Evolutionary conservation across 64 coral and sea anemone species (phyloP).

Genomic region (Stichodactyla helianthus): DNA sequence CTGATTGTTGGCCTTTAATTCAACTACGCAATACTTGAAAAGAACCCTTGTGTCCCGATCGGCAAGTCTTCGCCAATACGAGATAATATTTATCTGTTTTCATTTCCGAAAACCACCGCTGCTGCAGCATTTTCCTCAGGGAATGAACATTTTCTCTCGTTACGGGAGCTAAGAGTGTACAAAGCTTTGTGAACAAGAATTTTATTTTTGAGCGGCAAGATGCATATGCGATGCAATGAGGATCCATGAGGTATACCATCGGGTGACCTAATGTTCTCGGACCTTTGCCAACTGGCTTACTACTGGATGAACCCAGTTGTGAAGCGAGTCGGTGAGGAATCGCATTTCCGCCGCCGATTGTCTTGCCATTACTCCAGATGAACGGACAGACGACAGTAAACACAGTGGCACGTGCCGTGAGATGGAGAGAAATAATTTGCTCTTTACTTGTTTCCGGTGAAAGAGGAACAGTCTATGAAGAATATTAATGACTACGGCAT

Average conservation of each 20-base stretch:
- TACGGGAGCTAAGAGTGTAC: not conserved
- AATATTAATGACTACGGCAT: not conserved
- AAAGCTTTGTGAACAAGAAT: not conserved
- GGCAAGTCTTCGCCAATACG: not conserved
- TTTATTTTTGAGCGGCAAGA: not conserved
- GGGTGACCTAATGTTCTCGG: not conserved
- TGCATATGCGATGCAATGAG: not conserved
- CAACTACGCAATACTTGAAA: constrained; percentile 8
- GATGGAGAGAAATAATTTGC: constrained; percentile 1
- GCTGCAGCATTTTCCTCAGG: not conserved
- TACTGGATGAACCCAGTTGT: not conserved
- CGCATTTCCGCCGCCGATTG: not conserved
- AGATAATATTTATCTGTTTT: not conserved
- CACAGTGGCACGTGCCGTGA: constrained; percentile 1
- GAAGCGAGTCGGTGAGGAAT: not conserved
- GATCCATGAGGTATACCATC: not conserved
- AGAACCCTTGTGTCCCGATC: not conserved
- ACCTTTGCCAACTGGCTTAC: not conserved
- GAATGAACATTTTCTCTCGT: constrained; percentile 4
- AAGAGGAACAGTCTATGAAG: not conserved
- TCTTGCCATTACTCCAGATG: not conserved
- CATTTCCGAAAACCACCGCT: constrained; percentile 3
- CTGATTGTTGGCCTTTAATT: not conserved
- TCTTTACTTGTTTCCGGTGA: not conserved
- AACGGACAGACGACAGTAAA: not conserved